These are phyloP conservation scores for Melikaiella ostensackeni DNA, from an alignment of 2,888 invertebrate species.

Conservation along the genomic window DNA sequence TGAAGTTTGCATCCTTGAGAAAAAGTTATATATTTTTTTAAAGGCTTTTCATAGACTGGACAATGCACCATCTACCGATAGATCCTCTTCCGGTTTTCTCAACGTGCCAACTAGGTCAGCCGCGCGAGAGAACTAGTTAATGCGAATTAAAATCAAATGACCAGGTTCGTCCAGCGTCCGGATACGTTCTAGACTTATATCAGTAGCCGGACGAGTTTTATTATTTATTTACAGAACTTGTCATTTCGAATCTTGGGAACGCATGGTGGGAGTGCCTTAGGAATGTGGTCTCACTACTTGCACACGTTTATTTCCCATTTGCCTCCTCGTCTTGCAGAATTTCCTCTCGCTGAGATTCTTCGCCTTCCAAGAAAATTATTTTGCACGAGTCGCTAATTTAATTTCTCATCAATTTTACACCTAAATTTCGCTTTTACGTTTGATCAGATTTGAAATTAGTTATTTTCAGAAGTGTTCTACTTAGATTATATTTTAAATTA, in stretches of 20 bases:
- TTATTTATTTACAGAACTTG: slow-evolving; percentile 54
- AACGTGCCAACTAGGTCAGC: slow-evolving; percentile 62
- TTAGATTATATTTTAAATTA: no score
- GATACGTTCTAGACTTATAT: slow-evolving; percentile 42
- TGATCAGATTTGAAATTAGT: no score
- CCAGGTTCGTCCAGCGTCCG: slow-evolving; percentile 40
- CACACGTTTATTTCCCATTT: slow-evolving; percentile 62
- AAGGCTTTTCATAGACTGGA: slow-evolving; percentile 15
- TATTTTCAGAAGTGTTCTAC: no score
- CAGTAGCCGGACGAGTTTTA: slow-evolving; percentile 32
- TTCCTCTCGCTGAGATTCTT: slow-evolving; percentile 51
- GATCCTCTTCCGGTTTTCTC: slow-evolving; percentile 58
- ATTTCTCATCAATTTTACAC: neutral
- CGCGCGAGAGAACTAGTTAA: slow-evolving; percentile 55
- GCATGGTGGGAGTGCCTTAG: slow-evolving; percentile 68
- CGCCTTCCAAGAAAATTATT: slow-evolving; percentile 45
- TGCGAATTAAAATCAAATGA: slow-evolving; percentile 52
- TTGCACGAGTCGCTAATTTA: neutral
- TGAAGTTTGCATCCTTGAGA: slow-evolving; percentile 1
- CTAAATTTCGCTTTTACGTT: no score
- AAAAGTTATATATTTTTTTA: slow-evolving; percentile 1
- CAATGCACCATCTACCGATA: slow-evolving; percentile 42
- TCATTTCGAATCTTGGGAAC: slow-evolving; percentile 56
- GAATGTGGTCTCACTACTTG: slow-evolving; percentile 70
- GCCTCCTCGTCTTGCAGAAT: slow-evolving; percentile 56